These are phyloP conservation scores for Pterois miles DNA, from an alignment of 2,797 vertebrate genomes.

Conservation along the genomic window DNA sequence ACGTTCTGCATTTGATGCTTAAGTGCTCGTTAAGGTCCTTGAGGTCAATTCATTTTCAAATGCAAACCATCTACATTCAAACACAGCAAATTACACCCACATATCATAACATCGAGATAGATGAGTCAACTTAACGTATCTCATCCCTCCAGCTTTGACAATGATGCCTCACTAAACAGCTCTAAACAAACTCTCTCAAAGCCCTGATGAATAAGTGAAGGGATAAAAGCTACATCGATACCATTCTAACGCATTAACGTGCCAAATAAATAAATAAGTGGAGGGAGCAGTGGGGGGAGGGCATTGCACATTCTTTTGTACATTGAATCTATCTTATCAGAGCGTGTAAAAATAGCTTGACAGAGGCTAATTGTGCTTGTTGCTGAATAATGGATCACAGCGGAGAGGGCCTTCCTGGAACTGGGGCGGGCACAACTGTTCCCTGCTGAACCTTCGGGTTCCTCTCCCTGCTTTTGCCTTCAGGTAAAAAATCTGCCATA, in stretches of 20 bases:
- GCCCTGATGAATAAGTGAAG: constrained; percentile 81
- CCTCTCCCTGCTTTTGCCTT: constrained; percentile 79
- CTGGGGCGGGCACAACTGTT: constrained; percentile 68
- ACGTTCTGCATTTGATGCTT: constrained; percentile 54
- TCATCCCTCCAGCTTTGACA: constrained; percentile 53
- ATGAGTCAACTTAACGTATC: constrained; percentile 50
- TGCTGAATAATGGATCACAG: constrained; percentile 86
- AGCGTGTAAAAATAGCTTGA: constrained; percentile 81
- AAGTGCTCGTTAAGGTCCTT: constrained; percentile 67
- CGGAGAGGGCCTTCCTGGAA: constrained; percentile 84
- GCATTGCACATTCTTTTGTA: constrained; percentile 75
- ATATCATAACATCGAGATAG: constrained; percentile 54
- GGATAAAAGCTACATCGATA: constrained; percentile 82
- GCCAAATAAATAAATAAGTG: constrained; percentile 83
- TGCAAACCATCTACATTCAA: constrained; percentile 60
- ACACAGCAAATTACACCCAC: constrained; percentile 49
- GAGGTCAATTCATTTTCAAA: constrained; percentile 69
- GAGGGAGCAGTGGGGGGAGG: not conserved
- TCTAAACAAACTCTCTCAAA: constrained; percentile 81
- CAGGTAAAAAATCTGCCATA: constrained; percentile 84
- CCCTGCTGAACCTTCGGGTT: constrained; percentile 78
- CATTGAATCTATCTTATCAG: constrained; percentile 80
- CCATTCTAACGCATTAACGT: constrained; percentile 79
- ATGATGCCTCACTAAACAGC: constrained; percentile 70
- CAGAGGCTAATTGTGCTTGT: constrained; percentile 84